These are phyloP conservation scores for Phenacoccus solenopsis DNA, from an alignment of 1,140 invertebrate genomes.

Conservation along the genomic window DNA sequence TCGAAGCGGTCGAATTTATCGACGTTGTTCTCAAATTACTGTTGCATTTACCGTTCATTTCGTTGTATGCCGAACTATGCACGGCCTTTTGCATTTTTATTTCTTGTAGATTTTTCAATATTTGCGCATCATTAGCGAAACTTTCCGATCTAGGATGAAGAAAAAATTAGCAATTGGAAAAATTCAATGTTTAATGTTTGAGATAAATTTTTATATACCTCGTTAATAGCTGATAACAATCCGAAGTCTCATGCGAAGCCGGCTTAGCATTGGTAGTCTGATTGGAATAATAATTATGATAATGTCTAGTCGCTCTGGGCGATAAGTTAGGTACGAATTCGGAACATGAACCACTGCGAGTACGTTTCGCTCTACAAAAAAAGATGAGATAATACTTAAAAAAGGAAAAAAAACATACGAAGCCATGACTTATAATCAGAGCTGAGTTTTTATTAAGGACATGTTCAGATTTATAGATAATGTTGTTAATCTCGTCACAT, in stretches of 20 bases:
- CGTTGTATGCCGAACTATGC: background rate
- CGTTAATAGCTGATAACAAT: slow-evolving; percentile 24
- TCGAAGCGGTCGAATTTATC: background rate
- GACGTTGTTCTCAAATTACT: background rate
- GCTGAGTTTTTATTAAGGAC: too few relatives aligned
- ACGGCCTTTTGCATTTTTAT: slow-evolving; percentile 26
- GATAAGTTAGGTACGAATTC: slow-evolving; percentile 24
- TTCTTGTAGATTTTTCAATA: slow-evolving; percentile 52
- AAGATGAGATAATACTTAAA: background rate
- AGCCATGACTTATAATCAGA: background rate
- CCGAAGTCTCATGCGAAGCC: slow-evolving; percentile 18
- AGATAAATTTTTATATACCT: slow-evolving; percentile 19
- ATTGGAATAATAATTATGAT: slow-evolving; percentile 19
- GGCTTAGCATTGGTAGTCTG: slow-evolving; percentile 22
- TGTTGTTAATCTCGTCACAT: too few relatives aligned
- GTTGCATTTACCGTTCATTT: background rate
- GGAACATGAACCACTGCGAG: slow-evolving; percentile 28
- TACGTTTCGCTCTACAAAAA: slow-evolving; percentile 13
- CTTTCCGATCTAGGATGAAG: slow-evolving; percentile 44
- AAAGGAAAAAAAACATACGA: background rate
- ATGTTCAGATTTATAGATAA: too few relatives aligned
- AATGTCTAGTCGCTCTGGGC: slow-evolving; percentile 8
- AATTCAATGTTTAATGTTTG: background rate
- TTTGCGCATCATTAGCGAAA: slow-evolving; percentile 60
- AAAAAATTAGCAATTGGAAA: background rate